Evolutionary conservation across 1,140 invertebrate genomes (phyloP), one percentile per base, ranked within the genome.

Genomic region (Drosophila sp.): DNA sequence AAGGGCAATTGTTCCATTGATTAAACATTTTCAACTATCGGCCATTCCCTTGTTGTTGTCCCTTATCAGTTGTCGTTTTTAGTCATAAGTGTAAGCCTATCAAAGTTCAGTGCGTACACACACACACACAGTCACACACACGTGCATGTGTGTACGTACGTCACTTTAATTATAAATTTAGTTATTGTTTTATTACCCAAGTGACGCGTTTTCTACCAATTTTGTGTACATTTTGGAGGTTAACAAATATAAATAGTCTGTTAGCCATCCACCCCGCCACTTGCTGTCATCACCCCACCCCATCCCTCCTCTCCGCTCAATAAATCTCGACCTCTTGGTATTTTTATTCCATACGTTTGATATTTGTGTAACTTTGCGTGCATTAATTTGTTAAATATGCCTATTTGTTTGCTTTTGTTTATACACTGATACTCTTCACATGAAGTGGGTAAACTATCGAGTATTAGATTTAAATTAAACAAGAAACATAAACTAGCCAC

Each of bases 311-410:
- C 44, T 62, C 4, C 63, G 44, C 27, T 35, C 35, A 27, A 8
- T 35, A 3, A n/a, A 23, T 4, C 10, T 74, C 47, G 41, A 44
- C n/a, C 62, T 33, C 60, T 68, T 23, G 50, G 47, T 44, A 61
- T 47, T 61, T 75, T 63, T 57, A 38, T 50, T 25, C 32, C 30
- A 29, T 17, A 44, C 56, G 44, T 64, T 58, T 32, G 65, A 8
- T 27, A 58, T 79, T 84, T 87, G 72, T 82, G 83, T 76, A 86
- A 87, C 56, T 74, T 87, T 83, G 72, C 83, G 83, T 86, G 83
- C 76, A 66, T 66, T 60, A 69, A 87, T 76, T 87, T 61, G 33
- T 79, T 58, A 74, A 86, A 71, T 17, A 17, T 69, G 44, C 56
- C 29, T 40, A 58, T 70, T 62, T 69, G 30, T 35, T 33, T 32